phyloP scores from a whole-genome alignment of 1,140 invertebrate species.

The Drosophila bocki region DNA sequence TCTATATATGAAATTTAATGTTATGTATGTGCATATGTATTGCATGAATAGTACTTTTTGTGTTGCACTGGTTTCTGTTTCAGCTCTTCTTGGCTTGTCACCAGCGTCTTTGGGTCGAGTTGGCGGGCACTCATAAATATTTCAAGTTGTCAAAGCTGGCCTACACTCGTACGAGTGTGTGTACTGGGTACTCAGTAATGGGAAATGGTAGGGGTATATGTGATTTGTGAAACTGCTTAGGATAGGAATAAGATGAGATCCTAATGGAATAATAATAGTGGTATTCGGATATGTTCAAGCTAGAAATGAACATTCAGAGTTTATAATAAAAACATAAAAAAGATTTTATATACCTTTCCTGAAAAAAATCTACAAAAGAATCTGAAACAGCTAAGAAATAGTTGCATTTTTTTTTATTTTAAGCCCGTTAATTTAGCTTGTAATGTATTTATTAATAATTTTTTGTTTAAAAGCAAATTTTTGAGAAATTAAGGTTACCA shows the following conservation, averaged over 20 bases:
- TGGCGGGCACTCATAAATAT: constrained; percentile 53
- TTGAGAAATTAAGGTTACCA: too few relatives aligned
- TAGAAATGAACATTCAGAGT: neutral
- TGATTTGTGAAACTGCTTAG: neutral
- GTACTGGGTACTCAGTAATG: neutral
- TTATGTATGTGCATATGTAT: constrained; percentile 2
- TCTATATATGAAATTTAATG: neutral
- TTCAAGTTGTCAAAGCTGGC: constrained; percentile 50
- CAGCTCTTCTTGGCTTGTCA: constrained; percentile 50
- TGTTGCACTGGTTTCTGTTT: constrained; percentile 32
- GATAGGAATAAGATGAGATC: too few relatives aligned
- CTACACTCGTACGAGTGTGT: constrained; percentile 12
- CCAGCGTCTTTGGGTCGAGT: constrained; percentile 45
- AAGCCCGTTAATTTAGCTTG: too few relatives aligned
- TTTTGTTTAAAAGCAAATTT: too few relatives aligned
- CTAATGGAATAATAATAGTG: too few relatives aligned
- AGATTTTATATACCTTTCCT: neutral
- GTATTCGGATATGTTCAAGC: too few relatives aligned
- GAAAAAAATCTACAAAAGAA: neutral
- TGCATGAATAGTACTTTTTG: constrained; percentile 12
- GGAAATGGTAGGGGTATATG: neutral
- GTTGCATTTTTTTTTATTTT: neutral
- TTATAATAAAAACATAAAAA: neutral
- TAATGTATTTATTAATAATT: too few relatives aligned
- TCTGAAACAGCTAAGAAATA: neutral